phyloP scores from a whole-genome alignment of 2,888 invertebrate genomes.

The Arge pagana region DNA sequence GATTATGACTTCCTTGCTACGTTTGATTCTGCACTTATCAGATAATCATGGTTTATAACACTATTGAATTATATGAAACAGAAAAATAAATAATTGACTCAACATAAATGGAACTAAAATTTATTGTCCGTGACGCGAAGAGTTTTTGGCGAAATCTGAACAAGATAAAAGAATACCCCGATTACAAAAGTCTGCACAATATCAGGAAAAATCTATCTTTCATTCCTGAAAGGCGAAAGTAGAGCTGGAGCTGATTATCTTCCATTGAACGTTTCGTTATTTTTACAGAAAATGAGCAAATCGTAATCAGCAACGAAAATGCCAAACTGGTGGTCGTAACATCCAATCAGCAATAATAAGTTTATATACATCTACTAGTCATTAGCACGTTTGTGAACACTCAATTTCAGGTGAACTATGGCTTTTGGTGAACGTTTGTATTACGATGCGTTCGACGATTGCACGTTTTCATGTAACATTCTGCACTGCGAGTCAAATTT shows the following conservation, averaged over 20 bases:
- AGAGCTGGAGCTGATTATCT: background rate
- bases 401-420: too few relatives aligned
- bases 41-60: too few relatives aligned
- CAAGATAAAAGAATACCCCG: too few relatives aligned
- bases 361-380: background rate
- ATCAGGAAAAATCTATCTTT: background rate
- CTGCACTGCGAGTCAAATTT: too few relatives aligned
- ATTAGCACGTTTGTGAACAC: background rate
- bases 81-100: too few relatives aligned
- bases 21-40: too few relatives aligned
- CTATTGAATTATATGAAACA: too few relatives aligned
- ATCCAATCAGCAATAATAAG: constrained; percentile 2
- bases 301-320: constrained; percentile 11
- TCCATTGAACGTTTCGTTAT: constrained; percentile 2
- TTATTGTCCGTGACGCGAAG: too few relatives aligned
- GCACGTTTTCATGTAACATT: background rate
- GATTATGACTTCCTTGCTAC: too few relatives aligned
- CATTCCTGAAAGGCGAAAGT: background rate
- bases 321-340: background rate
- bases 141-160: too few relatives aligned
- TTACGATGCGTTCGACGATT: too few relatives aligned
- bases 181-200: background rate
- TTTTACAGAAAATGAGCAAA: constrained; percentile 8
- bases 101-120: too few relatives aligned
- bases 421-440: constrained; percentile 2